A percentile compares a stretch with the other conserved stretches of the same genome.
phyloP scores from a whole-genome alignment of 2,113 vertebrate genomes.

The Dermatemys mawii region DNA sequence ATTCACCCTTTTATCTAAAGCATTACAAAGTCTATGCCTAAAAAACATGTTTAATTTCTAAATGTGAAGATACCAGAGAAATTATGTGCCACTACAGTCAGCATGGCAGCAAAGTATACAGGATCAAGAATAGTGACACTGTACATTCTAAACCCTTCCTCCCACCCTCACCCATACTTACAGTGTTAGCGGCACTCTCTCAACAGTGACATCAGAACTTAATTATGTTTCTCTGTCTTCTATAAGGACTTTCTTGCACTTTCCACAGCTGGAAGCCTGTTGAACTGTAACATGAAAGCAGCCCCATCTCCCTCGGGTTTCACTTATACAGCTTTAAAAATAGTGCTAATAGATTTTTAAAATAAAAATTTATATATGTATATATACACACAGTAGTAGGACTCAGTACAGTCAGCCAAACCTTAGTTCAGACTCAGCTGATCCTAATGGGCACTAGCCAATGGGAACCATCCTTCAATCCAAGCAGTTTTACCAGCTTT shows the following conservation, averaged over 20 bases:
- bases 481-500: conserved; percentile 82
- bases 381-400: not conserved
- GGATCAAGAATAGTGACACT: not conserved
- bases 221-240: not conserved
- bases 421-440: not conserved
- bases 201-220: not conserved
- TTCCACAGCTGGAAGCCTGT: not conserved
- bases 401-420: not conserved
- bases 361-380: not conserved
- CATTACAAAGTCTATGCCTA: not conserved
- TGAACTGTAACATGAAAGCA: accelerated
- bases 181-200: not conserved
- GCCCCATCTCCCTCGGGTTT: not conserved
- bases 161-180: not conserved
- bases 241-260: accelerated
- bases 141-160: not conserved
- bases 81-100: not conserved
- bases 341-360: not conserved
- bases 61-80: not conserved
- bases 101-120: not conserved
- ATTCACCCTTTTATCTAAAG: not conserved
- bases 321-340: not conserved
- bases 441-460: conserved; percentile 57
- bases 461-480: conserved; percentile 76
- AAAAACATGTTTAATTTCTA: not conserved